Percentiles rank a stretch among this genome's conserved stretches.
Evolutionary conservation across 2,113 vertebrate species (phyloP).

Genomic region (Sturnira hondurensis): DNA sequence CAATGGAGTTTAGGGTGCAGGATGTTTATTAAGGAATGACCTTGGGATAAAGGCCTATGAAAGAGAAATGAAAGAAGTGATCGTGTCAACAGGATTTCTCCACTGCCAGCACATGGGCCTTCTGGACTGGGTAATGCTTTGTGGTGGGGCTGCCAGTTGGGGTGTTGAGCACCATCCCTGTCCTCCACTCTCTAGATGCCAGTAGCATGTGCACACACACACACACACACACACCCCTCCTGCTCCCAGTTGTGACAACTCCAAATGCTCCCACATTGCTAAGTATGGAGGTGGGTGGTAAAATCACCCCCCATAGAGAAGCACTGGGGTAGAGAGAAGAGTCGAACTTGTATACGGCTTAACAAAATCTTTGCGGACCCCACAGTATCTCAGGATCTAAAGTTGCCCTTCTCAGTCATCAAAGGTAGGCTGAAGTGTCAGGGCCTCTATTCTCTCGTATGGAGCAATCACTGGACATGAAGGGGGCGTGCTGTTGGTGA

Average conservation of each 20-base stretch:
- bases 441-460: background rate
- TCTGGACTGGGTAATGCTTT: background rate
- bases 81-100: background rate
- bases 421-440: background rate
- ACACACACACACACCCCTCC: background rate
- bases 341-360: background rate
- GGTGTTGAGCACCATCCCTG: background rate
- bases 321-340: background rate
- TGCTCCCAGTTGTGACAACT: background rate
- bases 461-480: background rate
- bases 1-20: background rate
- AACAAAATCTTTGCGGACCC: background rate
- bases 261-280: background rate
- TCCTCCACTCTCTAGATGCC: background rate
- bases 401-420: background rate
- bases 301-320: background rate
- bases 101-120: background rate
- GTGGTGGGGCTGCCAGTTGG: background rate
- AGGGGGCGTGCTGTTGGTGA: background rate
- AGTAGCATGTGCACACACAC: background rate
- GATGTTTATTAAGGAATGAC: background rate
- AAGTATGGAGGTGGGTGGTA: background rate
- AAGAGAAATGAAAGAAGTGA: background rate
- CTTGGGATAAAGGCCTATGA: background rate
- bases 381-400: background rate